Evolutionary conservation across 2,797 vertebrate species (phyloP), one percentile per base, ranked within the genome.

Genomic region (Serranus cabrilla): DNA sequence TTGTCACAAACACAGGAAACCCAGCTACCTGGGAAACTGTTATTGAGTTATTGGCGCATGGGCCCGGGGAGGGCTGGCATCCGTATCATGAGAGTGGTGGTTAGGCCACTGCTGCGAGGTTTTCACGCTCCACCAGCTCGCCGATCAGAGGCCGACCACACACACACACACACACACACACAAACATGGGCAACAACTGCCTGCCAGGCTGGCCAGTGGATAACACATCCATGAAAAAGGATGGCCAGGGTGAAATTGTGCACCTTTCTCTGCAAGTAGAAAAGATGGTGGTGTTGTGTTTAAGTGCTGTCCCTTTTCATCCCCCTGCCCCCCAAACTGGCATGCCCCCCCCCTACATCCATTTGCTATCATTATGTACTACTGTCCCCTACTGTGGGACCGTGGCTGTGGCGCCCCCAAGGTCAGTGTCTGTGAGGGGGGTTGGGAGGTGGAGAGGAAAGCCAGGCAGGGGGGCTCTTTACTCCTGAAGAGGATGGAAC

Each of bases 331-430:
- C 17, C 56, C 34, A 34, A 34, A 34, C 34, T 34, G 34, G 34
- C 34, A 34, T 9, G 20, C 72, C 16, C 46, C 54, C 61, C 46
- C 59, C 55, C 69, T 9, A 58, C 66, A 78, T 56, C 81, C 81
- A 90, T 92, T 91, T 87, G 85, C 89, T 88, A 87, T 89, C 91
- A 94, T 94, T 94, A 94, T 93, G 92, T 91, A 72, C 89, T 92
- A 90, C 93, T 94, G 94, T 94, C 94, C 89, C 94, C 95, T 94
- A 85, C 91, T 93, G 94, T 2, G 91, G 78, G 86, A 83, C 81
- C 60, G 71, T 46, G 85, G 87, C 81, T 90, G 89, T 88, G 89
- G 60, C 78, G 87, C 82, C 90, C 91, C 80, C 71, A 76, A 90
- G 91, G 94, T 94, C 93, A 94, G 72, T 39, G 78, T 60, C 61